phyloP scores from a whole-genome alignment of 2,797 vertebrate genomes.

The Taenioides sp. region DNA sequence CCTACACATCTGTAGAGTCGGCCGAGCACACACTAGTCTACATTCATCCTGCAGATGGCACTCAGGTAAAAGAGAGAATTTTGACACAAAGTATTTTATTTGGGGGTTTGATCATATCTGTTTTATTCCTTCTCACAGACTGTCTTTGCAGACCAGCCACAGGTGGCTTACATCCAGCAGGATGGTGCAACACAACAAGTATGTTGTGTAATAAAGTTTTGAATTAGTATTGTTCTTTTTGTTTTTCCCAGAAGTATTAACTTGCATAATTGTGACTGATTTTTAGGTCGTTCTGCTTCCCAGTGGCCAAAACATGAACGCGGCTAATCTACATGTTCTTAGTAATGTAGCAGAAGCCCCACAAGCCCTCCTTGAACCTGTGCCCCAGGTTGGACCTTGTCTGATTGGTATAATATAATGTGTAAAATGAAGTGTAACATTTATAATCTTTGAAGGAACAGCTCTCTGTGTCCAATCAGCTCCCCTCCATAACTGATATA shows the following conservation, averaged over 20 bases:
- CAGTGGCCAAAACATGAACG: slow-evolving; percentile 88
- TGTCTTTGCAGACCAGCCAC: slow-evolving; percentile 94
- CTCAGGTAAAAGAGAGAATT: slow-evolving; percentile 81
- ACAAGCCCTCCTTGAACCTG: slow-evolving; percentile 84
- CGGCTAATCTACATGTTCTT: slow-evolving; percentile 87
- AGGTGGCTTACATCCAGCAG: slow-evolving; percentile 96
- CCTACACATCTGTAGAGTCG: slow-evolving; percentile 94
- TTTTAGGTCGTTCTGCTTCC: slow-evolving; percentile 86
- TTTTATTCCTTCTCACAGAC: slow-evolving; percentile 67
- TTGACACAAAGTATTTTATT: not conserved
- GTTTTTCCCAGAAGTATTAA: not conserved
- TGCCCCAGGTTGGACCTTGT: slow-evolving; percentile 74
- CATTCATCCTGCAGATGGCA: slow-evolving; percentile 94
- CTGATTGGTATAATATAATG: not conserved
- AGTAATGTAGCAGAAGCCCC: slow-evolving; percentile 85
- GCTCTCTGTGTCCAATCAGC: slow-evolving; percentile 82
- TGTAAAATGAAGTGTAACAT: not conserved
- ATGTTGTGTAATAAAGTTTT: slow-evolving; percentile 22
- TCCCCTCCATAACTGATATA: slow-evolving; percentile 84
- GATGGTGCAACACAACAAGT: slow-evolving; percentile 95
- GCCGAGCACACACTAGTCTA: slow-evolving; percentile 97
- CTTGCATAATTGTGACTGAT: not conserved
- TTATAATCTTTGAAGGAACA: slow-evolving; percentile 76
- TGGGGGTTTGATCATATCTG: not conserved
- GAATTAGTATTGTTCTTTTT: not conserved